Evolutionary conservation across 2,113 vertebrate genomes (phyloP).

Genomic region (Antennarius striatus): DNA sequence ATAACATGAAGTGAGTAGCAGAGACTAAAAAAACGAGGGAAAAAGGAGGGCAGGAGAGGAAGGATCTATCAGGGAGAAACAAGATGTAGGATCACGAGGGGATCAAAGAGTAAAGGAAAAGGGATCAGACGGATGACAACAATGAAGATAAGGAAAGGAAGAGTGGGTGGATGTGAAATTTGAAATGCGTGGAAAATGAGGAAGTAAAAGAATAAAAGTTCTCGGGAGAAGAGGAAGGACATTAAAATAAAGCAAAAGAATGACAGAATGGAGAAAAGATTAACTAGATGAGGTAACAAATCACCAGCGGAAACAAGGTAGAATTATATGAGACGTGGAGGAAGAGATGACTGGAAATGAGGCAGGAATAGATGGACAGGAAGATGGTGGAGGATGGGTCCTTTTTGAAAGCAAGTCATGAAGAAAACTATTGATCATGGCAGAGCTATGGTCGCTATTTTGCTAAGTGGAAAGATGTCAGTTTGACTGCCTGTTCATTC

Average conservation of each 20-base stretch:
- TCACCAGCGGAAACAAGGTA: constrained; percentile 11
- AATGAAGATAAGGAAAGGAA: not conserved
- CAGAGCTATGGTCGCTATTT: constrained; percentile 62
- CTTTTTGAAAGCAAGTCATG: constrained; percentile 68
- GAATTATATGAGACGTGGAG: constrained; percentile 48
- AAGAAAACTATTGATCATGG: constrained; percentile 71
- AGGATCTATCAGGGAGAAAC: not conserved
- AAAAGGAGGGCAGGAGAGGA: not conserved
- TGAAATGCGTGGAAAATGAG: not conserved
- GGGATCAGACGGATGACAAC: not conserved
- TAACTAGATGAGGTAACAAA: constrained; percentile 18
- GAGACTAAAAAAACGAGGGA: not conserved
- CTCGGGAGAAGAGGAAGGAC: too few species aligned
- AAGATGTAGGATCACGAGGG: not conserved
- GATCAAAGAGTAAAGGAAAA: not conserved
- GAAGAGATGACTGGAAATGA: constrained; percentile 58
- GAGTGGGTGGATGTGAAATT: not conserved
- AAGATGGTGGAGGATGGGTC: constrained; percentile 59
- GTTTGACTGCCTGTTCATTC: constrained; percentile 33
- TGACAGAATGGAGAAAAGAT: not conserved
- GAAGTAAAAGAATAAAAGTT: not conserved
- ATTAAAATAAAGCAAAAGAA: not conserved
- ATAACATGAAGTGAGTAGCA: not conserved
- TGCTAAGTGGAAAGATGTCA: constrained; percentile 55
- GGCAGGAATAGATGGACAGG: constrained; percentile 48